phyloP scores from a whole-genome alignment of 2,888 invertebrate species.

The Andrena flavipes region DNA sequence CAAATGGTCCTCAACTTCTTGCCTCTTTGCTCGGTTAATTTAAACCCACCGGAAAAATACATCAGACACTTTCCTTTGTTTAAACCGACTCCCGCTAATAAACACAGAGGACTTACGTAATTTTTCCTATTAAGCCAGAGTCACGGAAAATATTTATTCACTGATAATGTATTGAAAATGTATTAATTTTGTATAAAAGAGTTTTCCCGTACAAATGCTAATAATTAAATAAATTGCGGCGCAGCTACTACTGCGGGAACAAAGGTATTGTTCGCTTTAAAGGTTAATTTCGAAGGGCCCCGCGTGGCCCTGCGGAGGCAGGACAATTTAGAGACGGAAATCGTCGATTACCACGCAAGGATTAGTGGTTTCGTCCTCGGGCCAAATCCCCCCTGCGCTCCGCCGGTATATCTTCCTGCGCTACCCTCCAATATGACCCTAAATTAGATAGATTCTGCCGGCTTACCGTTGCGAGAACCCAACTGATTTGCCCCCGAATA shows the following conservation, averaged over 20 bases:
- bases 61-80: too few species aligned
- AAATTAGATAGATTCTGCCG: constrained; percentile 68
- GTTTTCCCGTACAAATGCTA: constrained; percentile 1
- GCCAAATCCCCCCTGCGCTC: constrained; percentile 68
- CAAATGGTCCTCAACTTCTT: too few species aligned
- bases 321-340: constrained; percentile 76
- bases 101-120: too few species aligned
- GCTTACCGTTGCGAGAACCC: constrained; percentile 61
- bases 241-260: constrained; percentile 50
- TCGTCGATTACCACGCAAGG: constrained; percentile 78
- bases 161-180: too few species aligned
- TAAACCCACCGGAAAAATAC: too few species aligned
- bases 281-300: constrained; percentile 54
- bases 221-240: constrained; percentile 73
- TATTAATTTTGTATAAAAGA: background rate
- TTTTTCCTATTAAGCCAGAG: too few species aligned
- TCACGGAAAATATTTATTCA: too few species aligned
- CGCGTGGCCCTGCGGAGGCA: constrained; percentile 24
- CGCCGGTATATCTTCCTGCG: constrained; percentile 62
- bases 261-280: constrained; percentile 62
- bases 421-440: constrained; percentile 66
- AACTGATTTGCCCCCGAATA: constrained; percentile 63
- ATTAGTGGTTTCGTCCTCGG: constrained; percentile 77
- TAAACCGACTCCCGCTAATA: too few species aligned
- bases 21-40: too few species aligned